phyloP scores from a whole-genome alignment of 2,113 vertebrate species.

The Phyllostomus discolor region DNA sequence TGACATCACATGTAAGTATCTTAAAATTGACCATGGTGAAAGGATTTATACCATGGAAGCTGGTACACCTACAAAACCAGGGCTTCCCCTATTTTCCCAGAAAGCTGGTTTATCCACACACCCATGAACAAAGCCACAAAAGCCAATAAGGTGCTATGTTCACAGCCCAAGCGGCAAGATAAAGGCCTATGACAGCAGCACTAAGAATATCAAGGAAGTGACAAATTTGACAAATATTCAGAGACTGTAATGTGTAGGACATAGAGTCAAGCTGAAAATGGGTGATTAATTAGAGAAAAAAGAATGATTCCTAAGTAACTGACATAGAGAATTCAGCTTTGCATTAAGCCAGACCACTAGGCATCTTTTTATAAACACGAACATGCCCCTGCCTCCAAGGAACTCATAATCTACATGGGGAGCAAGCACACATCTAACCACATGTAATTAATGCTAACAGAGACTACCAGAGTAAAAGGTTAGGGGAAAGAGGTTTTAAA shows the following conservation, averaged over 20 bases:
- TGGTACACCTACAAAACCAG: background rate
- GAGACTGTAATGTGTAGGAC: background rate
- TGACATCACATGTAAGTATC: background rate
- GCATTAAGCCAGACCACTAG: background rate
- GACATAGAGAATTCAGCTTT: background rate
- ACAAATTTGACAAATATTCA: background rate
- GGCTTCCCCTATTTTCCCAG: background rate
- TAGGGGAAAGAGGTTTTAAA: no score
- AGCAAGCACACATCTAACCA: background rate
- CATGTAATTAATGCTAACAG: background rate
- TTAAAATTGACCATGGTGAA: background rate
- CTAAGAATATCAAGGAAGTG: background rate
- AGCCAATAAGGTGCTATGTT: background rate
- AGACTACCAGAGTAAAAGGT: background rate
- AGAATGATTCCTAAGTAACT: background rate
- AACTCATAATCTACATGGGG: background rate
- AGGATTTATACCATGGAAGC: background rate
- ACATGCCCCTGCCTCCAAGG: background rate
- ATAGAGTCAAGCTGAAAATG: background rate
- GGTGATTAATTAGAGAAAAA: background rate
- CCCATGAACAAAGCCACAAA: background rate
- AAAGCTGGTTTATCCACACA: background rate
- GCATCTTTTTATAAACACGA: no score
- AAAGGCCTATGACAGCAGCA: background rate
- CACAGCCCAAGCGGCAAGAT: background rate